Evolutionary conservation across 2,797 vertebrate genomes (phyloP).

Genomic region (Tenualosa ilisha): DNA sequence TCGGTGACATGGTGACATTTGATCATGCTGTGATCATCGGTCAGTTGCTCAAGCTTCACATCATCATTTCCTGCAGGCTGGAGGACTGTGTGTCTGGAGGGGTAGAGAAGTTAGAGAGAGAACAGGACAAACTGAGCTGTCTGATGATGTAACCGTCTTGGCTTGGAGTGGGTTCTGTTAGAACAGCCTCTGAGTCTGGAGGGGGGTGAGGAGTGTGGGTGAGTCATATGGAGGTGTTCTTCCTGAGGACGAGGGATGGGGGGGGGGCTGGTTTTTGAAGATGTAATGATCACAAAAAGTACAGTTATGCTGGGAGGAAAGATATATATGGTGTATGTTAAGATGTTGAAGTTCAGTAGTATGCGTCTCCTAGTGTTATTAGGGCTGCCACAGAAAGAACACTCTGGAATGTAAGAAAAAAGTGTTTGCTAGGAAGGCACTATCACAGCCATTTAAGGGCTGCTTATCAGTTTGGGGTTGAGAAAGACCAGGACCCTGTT

Average conservation of each 20-base stretch:
- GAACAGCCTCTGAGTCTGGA: background rate
- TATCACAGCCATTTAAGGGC: conserved; percentile 6
- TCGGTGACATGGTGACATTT: background rate
- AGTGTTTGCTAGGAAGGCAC: background rate
- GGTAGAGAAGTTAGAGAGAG: background rate
- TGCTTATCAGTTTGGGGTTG: conserved; percentile 16
- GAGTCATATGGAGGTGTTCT: background rate
- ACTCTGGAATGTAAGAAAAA: background rate
- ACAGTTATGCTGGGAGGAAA: background rate
- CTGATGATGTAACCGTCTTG: conserved; percentile 12
- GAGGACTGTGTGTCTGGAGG: background rate
- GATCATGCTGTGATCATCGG: background rate
- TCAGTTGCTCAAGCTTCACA: conserved; percentile 6
- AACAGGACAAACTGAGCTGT: background rate
- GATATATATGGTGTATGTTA: background rate
- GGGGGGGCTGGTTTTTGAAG: background rate
- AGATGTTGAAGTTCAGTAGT: background rate
- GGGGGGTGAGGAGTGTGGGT: background rate
- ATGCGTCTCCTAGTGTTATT: background rate
- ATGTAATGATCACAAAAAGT: background rate
- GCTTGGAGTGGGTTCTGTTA: background rate
- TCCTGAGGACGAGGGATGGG: background rate
- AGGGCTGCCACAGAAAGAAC: background rate
- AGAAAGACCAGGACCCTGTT: background rate
- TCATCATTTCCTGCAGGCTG: background rate